Conservation (phyloP, 2,888 invertebrate genomes). For the Camponotus fellah region DNA sequence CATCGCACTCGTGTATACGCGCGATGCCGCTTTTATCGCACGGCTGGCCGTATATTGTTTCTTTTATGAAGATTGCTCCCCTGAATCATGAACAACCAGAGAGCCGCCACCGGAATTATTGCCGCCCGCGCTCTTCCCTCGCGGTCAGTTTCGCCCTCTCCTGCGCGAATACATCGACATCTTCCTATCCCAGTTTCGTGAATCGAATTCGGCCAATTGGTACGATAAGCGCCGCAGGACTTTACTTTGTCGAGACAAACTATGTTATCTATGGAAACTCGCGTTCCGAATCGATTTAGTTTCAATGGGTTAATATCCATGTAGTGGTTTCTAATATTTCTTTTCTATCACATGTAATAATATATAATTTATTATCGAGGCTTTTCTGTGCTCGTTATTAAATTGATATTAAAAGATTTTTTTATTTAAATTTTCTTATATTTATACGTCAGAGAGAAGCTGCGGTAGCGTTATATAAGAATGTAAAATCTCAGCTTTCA, state of each 20-base stretch:
- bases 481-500: neutral
- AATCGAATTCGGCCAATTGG: constrained; percentile 19
- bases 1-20: constrained; percentile 28
- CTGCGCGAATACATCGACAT: constrained; percentile 5
- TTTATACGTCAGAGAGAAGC: neutral
- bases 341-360: neutral
- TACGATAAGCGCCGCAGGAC: constrained; percentile 6
- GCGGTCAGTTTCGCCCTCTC: constrained; percentile 18
- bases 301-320: neutral
- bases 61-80: constrained; percentile 70
- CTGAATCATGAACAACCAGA: constrained; percentile 62
- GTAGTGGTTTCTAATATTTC: constrained; percentile 23
- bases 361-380: neutral
- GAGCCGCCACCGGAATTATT: constrained; percentile 60
- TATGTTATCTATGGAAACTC: neutral
- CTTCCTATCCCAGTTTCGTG: constrained; percentile 26
- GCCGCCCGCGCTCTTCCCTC: constrained; percentile 28
- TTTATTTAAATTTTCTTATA: neutral
- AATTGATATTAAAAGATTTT: neutral
- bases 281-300: neutral
- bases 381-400: neutral
- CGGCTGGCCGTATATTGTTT: constrained; percentile 54
- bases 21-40: constrained; percentile 57
- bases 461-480: neutral
- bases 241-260: constrained; percentile 17